Evolutionary conservation across 1,140 invertebrate species (phyloP).

Genomic region (Zaprionus tsacasi): DNA sequence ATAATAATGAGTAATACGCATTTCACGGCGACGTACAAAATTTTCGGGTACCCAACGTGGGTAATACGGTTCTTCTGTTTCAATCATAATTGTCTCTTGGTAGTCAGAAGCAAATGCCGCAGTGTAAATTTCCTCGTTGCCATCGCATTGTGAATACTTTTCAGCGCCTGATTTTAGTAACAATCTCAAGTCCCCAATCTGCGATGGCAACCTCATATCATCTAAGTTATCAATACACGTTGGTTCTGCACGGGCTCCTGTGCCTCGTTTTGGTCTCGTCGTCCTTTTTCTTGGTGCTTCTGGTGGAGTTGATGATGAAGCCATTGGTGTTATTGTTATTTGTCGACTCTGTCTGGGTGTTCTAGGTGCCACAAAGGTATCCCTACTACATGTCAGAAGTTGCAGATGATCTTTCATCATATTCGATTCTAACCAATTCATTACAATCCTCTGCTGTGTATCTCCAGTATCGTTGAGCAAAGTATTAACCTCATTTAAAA

Average conservation of each 20-base stretch:
- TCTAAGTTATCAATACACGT: not conserved
- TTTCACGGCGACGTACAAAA: slow-evolving; percentile 16
- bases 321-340: not conserved
- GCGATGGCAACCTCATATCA: not conserved
- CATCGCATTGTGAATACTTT: not conserved
- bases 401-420: not conserved
- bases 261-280: not conserved
- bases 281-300: not conserved
- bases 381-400: not conserved
- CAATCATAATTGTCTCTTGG: not conserved
- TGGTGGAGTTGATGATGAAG: not conserved
- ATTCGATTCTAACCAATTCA: not conserved
- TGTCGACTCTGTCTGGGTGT: not conserved
- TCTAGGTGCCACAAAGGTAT: slow-evolving; percentile 13
- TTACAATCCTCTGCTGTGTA: not conserved
- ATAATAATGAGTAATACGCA: not conserved
- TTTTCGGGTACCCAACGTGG: slow-evolving; percentile 13
- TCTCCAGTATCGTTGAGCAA: not conserved
- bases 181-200: not conserved
- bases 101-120: too few relatives aligned
- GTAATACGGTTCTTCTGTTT: not conserved
- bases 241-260: not conserved
- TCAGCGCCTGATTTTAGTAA: not conserved
- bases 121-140: not conserved
- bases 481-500: slow-evolving; percentile 32